These are phyloP conservation scores for Gnathonemus echidnorhynchus DNA, from an alignment of 2,113 vertebrate species.

Conservation along the genomic window DNA sequence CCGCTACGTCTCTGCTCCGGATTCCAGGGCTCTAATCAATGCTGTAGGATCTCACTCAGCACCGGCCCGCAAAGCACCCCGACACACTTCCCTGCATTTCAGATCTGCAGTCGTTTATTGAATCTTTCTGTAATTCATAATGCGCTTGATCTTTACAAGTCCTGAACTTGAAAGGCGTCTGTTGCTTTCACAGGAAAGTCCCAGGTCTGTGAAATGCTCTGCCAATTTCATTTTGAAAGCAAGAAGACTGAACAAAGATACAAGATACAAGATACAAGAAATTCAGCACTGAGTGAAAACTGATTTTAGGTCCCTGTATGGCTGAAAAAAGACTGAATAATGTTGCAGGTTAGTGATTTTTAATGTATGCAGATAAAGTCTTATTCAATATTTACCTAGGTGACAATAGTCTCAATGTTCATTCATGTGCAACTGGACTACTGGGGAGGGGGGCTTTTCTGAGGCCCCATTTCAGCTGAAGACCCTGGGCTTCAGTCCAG, in stretches of 20 bases:
- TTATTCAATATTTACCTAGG: neutral
- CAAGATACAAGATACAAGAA: neutral
- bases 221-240: neutral
- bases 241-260: constrained; percentile 1
- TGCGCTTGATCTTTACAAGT: constrained; percentile 1
- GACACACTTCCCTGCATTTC: neutral
- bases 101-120: neutral
- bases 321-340: neutral
- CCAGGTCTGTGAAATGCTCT: neutral
- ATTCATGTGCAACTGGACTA: neutral
- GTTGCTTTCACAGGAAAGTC: neutral
- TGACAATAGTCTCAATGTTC: neutral
- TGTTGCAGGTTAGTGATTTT: neutral
- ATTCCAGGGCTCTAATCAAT: neutral
- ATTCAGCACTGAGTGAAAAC: neutral
- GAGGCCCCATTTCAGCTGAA: neutral
- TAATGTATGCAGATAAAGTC: neutral
- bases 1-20: neutral
- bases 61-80: neutral
- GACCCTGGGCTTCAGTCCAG: neutral
- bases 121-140: constrained; percentile 4
- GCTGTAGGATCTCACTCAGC: neutral
- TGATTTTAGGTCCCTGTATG: neutral
- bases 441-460: neutral
- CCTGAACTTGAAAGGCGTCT: neutral